A percentile compares a stretch with the other conserved stretches of the same genome.
phyloP scores from a whole-genome alignment of 2,113 vertebrate genomes.

The Microcebus jonahi region DNA sequence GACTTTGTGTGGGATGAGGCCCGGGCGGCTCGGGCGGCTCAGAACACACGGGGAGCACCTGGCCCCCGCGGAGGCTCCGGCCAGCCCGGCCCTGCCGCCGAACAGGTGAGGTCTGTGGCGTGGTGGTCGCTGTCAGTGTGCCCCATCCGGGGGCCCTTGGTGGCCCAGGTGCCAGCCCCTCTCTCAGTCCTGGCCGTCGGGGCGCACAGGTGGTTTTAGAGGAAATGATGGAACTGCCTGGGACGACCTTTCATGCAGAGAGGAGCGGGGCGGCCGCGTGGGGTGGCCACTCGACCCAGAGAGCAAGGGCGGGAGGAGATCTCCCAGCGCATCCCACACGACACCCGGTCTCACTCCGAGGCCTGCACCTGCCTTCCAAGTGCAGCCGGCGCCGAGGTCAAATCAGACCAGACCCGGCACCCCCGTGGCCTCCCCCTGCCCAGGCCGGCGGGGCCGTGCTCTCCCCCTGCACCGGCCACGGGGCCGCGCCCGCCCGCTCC shows the following conservation, averaged over 20 bases:
- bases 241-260: not conserved
- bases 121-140: too few relatives aligned
- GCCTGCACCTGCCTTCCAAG: not conserved
- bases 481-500: accelerated
- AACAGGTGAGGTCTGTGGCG: too few relatives aligned
- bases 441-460: not conserved
- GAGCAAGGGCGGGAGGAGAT: not conserved
- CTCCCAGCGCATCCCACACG: not conserved
- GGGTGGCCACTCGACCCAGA: not conserved
- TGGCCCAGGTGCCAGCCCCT: too few relatives aligned
- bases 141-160: accelerated
- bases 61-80: not conserved
- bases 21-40: accelerated
- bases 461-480: not conserved
- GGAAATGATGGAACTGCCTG: not conserved
- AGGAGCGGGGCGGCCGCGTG: not conserved
- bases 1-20: not conserved
- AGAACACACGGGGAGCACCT: not conserved
- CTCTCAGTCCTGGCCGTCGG: too few relatives aligned
- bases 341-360: not conserved
- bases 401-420: not conserved
- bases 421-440: not conserved
- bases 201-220: not conserved
- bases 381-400: not conserved
- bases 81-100: not conserved